phyloP scores from a whole-genome alignment of 1,140 invertebrate species.

The Polyergus mexicanus region DNA sequence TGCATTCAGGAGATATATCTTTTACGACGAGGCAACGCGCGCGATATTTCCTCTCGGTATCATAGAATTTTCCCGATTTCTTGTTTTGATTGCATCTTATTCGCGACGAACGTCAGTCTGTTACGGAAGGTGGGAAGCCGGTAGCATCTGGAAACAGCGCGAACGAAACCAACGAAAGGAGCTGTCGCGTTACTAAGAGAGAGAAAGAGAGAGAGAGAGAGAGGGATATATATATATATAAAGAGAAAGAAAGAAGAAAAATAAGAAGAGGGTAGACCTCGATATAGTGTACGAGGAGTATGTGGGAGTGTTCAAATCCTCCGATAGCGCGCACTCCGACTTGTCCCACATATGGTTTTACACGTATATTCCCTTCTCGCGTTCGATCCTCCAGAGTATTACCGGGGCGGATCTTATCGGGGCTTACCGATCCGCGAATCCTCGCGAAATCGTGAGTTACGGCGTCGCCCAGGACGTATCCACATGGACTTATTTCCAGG shows the following conservation, averaged over 20 bases:
- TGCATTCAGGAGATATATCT: background rate
- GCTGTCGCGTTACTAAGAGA: background rate
- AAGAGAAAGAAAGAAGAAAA: background rate
- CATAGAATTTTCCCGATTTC: slow-evolving; percentile 33
- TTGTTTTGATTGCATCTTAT: slow-evolving; percentile 25
- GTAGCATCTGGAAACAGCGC: background rate
- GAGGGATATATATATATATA: too few species aligned
- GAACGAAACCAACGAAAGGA: slow-evolving; percentile 19
- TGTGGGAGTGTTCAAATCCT: slow-evolving; percentile 24
- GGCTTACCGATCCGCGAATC: slow-evolving; percentile 68
- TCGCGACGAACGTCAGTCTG: slow-evolving; percentile 7
- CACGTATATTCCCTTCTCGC: slow-evolving; percentile 62
- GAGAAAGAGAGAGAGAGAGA: background rate
- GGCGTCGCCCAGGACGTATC: background rate
- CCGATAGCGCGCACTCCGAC: background rate
- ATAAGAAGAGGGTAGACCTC: background rate
- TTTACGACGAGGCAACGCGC: background rate
- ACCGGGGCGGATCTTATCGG: slow-evolving; percentile 58
- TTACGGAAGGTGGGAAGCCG: background rate
- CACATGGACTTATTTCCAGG: slow-evolving; percentile 53
- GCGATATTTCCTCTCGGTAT: background rate
- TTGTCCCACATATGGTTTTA: slow-evolving; percentile 48
- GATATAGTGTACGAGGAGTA: slow-evolving; percentile 4
- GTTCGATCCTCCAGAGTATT: slow-evolving; percentile 58
- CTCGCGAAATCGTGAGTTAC: slow-evolving; percentile 68